A percentile compares a stretch with the other conserved stretches of the same genome.
phyloP scores from a whole-genome alignment of 1,140 invertebrate species.

The Scaptodrosophila lebanonensis region DNA sequence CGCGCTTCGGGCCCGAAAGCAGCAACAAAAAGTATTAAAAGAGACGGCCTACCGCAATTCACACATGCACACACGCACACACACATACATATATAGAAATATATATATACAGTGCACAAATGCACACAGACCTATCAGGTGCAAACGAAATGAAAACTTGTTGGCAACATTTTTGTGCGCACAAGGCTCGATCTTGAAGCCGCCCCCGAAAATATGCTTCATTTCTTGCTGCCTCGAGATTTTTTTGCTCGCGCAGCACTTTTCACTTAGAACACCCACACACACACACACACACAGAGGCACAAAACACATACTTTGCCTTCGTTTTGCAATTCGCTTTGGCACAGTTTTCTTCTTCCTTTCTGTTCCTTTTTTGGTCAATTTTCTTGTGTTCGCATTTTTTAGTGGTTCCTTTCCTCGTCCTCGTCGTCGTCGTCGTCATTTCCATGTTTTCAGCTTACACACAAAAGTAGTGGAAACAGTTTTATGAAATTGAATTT shows the following conservation, averaged over 20 bases:
- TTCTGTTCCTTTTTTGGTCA: too few species aligned
- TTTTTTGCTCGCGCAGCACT: too few species aligned
- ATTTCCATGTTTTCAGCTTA: not conserved
- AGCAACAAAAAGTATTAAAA: conserved; percentile 20
- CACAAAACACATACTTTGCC: too few species aligned
- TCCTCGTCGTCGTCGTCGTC: too few species aligned
- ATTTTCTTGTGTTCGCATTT: not conserved
- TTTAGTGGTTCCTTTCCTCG: not conserved
- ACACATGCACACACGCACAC: too few species aligned
- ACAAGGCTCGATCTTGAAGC: too few species aligned
- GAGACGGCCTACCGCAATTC: conserved; percentile 22
- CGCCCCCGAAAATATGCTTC: too few species aligned
- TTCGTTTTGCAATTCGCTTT: too few species aligned
- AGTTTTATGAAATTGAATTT: conserved; percentile 33
- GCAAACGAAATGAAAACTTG: conserved; percentile 17
- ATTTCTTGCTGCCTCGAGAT: too few species aligned
- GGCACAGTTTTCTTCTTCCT: too few species aligned
- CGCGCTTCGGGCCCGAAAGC: conserved; percentile 1
- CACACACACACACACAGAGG: too few species aligned
- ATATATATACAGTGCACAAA: conserved; percentile 12
- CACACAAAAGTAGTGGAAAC: conserved; percentile 21
- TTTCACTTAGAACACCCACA: too few species aligned
- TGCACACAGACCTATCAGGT: not conserved
- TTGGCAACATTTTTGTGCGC: conserved; percentile 23
- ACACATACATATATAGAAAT: not conserved